Base-by-base conservation (phyloP, 2,113 vertebrate species). In the Calyptommatus sinebrachiatus region DNA sequence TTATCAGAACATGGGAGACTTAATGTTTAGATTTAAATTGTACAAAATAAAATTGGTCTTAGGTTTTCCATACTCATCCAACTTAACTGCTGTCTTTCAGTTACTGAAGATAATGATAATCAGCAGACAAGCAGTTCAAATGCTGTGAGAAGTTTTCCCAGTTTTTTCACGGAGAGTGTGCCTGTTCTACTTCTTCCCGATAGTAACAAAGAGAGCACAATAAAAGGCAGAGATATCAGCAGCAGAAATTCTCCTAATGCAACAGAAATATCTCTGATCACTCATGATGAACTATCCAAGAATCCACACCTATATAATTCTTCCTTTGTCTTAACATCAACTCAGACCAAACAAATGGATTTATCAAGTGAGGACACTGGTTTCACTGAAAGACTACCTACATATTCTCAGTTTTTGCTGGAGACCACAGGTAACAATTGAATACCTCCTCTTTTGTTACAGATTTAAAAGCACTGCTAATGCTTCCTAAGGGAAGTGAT, bases 141-240 rank as follows among this genome's bases (percentile, higher is more conserved):
- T 7, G 16, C 57, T 45, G 83, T 2, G 0, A 45, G 72, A 68
- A 62, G 1, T 0, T 16, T 57, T 26, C 31, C n/a, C 76, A 57
- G 69, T 71, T 69, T 50, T 12, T 67, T 87, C 41, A 77, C 65
- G 0, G 84, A 92, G 83, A 85, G 86, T 50, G 86, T 76, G 21
- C 92, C 86, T 46, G 50, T 90, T 21, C 92, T 95, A 62, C 90
- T 93, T 68, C 83, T 88, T 10, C 73, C 92, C 77, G 92, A 76
- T 22, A 8, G 9, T 46, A 93, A 81, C 21, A 82, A 86, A 3
- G 82, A 91, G 41, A 89, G 88, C 76, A 94, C 26, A 0, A 82
- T 93, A n/a, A 84, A 66, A 29, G 92, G 95, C 4, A 83, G 93
- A 57, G 90, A 79, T 18, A 18, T 57, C 4, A 29, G 84, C 24